Evolutionary conservation across 2,797 vertebrate genomes (phyloP), one percentile per base, ranked within the genome.

Genomic region (Hirundo rustica): DNA sequence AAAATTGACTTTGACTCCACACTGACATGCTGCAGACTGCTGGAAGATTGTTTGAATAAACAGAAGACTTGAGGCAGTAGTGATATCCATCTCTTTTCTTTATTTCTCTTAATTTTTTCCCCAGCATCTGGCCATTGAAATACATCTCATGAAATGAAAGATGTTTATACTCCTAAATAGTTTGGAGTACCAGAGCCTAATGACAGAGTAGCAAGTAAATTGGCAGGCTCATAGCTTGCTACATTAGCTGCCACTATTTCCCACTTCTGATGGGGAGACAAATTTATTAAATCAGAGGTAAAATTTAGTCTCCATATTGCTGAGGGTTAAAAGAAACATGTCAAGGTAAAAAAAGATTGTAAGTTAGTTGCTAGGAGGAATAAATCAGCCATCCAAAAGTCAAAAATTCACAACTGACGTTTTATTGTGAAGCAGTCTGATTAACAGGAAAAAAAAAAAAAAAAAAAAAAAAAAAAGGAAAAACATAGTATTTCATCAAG

Each of bases 21-120:
- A 3, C 34, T 77, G 61, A 83, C 14, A 5, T 40, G 38, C n/a
- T 89, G 40, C 61, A 72, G 53, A 47, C 8, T 53, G 19, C 19
- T 79, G 23, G 60, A 81, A 90, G 50, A 19, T 23, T 81, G 44
- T 70, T 92, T 85, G 47, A 30, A 45, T 47, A 77, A 88, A 65
- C 54, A 91, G 47, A 54, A 71, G 11, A 7, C 27, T 77, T 53
- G 14, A 93, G 32, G 20, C 14, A 71, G 42, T 19, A 51, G n/a
- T 0, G 1, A 29, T 48, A 68, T 23, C 38, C 30, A 58, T 32
- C n/a, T 84, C 13, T 36, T 89, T 60, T 68, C 34, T 67, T 20
- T 14, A 5, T 48, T 72, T 36, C 32, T 40, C 25, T 36, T 61
- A 27, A 3, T 80, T 92, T 85, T 86, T 77, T 30, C 26, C 19